Conservation (phyloP, 2,888 invertebrate species). For the Oxycera nigricornis region DNA sequence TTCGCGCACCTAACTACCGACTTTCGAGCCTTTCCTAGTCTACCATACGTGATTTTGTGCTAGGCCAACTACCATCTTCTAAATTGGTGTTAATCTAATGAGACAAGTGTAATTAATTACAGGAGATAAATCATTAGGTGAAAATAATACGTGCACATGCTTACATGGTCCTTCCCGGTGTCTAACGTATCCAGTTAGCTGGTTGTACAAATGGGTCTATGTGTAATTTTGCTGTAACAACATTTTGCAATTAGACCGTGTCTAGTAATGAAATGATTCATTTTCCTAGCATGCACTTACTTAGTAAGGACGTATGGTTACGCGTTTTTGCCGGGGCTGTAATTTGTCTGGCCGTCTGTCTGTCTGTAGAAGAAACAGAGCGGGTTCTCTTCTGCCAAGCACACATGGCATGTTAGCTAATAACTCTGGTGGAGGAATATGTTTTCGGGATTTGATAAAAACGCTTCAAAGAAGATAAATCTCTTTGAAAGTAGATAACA, state of each 20-base stretch:
- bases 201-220: slow-evolving; percentile 23
- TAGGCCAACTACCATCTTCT: not conserved
- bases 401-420: not conserved
- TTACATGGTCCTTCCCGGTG: slow-evolving; percentile 5
- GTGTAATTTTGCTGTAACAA: slow-evolving; percentile 29
- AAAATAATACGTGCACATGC: slow-evolving; percentile 18
- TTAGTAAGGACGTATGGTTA: not conserved
- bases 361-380: not conserved
- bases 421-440: not conserved
- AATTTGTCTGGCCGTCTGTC: not conserved
- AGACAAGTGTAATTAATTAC: slow-evolving; percentile 41
- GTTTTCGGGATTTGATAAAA: not conserved
- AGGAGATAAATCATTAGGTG: slow-evolving; percentile 38
- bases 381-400: not conserved
- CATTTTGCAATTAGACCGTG: slow-evolving; percentile 38
- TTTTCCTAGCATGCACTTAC: slow-evolving; percentile 34
- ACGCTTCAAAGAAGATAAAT: not conserved
- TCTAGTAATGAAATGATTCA: slow-evolving; percentile 35
- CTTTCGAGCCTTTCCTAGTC: not conserved
- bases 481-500: not conserved
- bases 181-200: not conserved
- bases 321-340: not conserved
- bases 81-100: slow-evolving; percentile 38
- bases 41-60: not conserved
- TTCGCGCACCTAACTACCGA: not conserved